Conservation (phyloP, 1,140 invertebrate genomes). For the Agrypnia vestita region DNA sequence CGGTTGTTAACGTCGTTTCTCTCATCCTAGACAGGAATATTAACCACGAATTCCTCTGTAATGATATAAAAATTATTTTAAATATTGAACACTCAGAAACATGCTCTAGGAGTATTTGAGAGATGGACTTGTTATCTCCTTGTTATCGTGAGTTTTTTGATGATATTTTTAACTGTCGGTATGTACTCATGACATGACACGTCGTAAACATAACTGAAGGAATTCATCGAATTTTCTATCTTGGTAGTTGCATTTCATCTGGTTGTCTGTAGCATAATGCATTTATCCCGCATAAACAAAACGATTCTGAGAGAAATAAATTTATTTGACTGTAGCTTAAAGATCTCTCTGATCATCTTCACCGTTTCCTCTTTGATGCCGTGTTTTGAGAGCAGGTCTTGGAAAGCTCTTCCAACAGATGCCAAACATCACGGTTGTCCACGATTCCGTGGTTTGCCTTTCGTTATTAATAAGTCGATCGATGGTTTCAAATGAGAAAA, state of each 20-base stretch:
- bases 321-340: slow-evolving; percentile 4
- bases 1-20: slow-evolving; percentile 5
- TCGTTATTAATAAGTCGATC: slow-evolving; percentile 39
- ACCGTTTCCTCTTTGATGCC: slow-evolving; percentile 10
- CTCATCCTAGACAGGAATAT: not conserved
- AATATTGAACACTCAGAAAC: too few relatives aligned
- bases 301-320: slow-evolving; percentile 6
- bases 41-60: too few relatives aligned
- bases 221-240: too few relatives aligned
- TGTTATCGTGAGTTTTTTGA: too few relatives aligned
- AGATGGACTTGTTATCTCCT: too few relatives aligned
- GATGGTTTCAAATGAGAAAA: slow-evolving; percentile 32
- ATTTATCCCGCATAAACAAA: not conserved
- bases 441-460: slow-evolving; percentile 3
- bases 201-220: too few relatives aligned
- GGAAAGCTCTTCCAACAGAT: slow-evolving; percentile 13
- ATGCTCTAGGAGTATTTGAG: too few relatives aligned
- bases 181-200: too few relatives aligned
- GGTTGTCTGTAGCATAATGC: not conserved
- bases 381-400: slow-evolving; percentile 11
- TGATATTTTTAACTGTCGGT: too few relatives aligned
- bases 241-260: not conserved
- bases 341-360: not conserved
- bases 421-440: slow-evolving; percentile 16
- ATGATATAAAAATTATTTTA: too few relatives aligned